phyloP scores from a whole-genome alignment of 2,888 invertebrate species.

The Silvanus unidentatus region DNA sequence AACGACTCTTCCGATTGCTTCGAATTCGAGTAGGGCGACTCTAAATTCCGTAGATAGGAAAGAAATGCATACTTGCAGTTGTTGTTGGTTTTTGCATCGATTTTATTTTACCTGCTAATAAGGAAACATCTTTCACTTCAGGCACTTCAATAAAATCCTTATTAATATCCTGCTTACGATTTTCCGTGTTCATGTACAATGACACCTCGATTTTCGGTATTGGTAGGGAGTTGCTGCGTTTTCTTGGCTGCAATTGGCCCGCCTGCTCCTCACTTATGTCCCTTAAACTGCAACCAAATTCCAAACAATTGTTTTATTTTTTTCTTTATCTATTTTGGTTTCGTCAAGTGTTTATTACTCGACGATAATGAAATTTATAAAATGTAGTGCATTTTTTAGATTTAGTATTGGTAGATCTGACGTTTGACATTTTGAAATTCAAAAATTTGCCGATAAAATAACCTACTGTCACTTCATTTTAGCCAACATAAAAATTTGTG shows the following conservation, averaged over 20 bases:
- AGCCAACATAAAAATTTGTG: too few relatives aligned
- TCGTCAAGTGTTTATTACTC: too few relatives aligned
- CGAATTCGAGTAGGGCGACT: slow-evolving; percentile 45
- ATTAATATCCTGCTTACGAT: slow-evolving; percentile 58
- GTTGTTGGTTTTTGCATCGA: too few relatives aligned
- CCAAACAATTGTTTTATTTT: slow-evolving; percentile 17
- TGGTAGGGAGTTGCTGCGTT: slow-evolving; percentile 88
- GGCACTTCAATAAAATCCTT: slow-evolving; percentile 77
- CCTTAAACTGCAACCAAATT: slow-evolving; percentile 74
- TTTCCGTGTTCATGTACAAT: slow-evolving; percentile 71
- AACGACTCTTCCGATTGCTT: slow-evolving; percentile 46
- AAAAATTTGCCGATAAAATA: too few relatives aligned
- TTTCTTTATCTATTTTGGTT: not conserved
- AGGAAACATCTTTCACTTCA: slow-evolving; percentile 62
- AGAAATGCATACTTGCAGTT: too few relatives aligned
- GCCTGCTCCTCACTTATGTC: slow-evolving; percentile 82
- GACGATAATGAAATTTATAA: too few relatives aligned
- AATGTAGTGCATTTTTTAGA: too few relatives aligned
- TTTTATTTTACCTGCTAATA: slow-evolving; percentile 51
- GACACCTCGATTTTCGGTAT: slow-evolving; percentile 90
- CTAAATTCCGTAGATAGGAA: slow-evolving; percentile 31
- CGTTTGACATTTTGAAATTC: too few relatives aligned
- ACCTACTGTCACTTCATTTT: not conserved
- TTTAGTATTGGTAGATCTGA: too few relatives aligned
- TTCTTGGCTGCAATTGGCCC: slow-evolving; percentile 71